These are phyloP conservation scores for Bombyx mori DNA, from an alignment of 1,140 invertebrate species.

Conservation along the genomic window ASM3026992v2 NC_085110.1:6551001-6551500, in stretches of 20 bases:
- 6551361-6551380: constrained; percentile 69
- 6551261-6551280: constrained; percentile 65
- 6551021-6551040: no score
- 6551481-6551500: constrained; percentile 48
- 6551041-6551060: no score
- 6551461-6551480: constrained; percentile 62
- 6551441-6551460: constrained; percentile 60
- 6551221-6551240: constrained; percentile 65
- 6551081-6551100: no score
- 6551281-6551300: constrained; percentile 70
- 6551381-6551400: constrained; percentile 57
- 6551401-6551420: constrained; percentile 44
- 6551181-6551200: constrained; percentile 6
- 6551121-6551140: constrained; percentile 49
- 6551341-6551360: constrained; percentile 67
- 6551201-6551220: constrained; percentile 63
- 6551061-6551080: no score
- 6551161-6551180: constrained; percentile 32
- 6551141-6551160: constrained; percentile 48
- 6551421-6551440: constrained; percentile 62
- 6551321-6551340: constrained; percentile 54
- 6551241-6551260: constrained; percentile 71
- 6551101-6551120: constrained; percentile 6
- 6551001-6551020: no score
- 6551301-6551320: constrained; percentile 71